These are phyloP conservation scores for Hypercompe scribonia DNA, from an alignment of 2,888 invertebrate species.

Conservation along the genomic window DNA sequence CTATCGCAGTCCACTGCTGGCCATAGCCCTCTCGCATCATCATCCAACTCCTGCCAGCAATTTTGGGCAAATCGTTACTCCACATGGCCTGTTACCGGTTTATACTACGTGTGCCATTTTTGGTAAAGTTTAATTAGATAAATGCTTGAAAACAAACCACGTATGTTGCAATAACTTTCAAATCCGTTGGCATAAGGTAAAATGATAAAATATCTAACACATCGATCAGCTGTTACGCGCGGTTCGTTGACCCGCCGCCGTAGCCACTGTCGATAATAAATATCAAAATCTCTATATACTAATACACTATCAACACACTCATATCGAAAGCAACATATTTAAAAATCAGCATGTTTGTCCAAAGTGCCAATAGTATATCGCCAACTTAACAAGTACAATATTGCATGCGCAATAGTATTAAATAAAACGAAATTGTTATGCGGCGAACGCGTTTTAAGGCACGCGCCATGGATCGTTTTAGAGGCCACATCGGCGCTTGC, in stretches of 20 bases:
- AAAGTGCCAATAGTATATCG: conserved; percentile 10
- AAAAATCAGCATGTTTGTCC: not conserved
- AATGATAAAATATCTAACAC: conserved; percentile 3
- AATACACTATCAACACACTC: not conserved
- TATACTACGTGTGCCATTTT: no score
- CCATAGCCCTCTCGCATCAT: no score
- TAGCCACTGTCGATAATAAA: not conserved
- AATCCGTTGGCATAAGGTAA: not conserved
- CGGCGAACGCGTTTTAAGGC: conserved; percentile 67
- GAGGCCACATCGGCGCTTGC: conserved; percentile 58
- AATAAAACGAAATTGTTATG: conserved; percentile 68
- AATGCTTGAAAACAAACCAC: not conserved
- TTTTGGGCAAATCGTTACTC: no score
- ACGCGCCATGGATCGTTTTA: conserved; percentile 70
- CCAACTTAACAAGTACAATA: conserved; percentile 52
- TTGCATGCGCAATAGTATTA: conserved; percentile 53
- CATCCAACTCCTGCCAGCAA: no score
- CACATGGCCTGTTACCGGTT: no score
- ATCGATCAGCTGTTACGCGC: conserved; percentile 10
- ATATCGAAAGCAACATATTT: not conserved
- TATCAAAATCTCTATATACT: not conserved
- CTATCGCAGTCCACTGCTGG: no score
- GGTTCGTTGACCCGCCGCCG: conserved; percentile 3
- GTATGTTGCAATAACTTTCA: not conserved
- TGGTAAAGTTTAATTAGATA: not conserved